These are phyloP conservation scores for Diachrysia chrysitis DNA, from an alignment of 2,888 invertebrate species.

Conservation along the genomic window DNA sequence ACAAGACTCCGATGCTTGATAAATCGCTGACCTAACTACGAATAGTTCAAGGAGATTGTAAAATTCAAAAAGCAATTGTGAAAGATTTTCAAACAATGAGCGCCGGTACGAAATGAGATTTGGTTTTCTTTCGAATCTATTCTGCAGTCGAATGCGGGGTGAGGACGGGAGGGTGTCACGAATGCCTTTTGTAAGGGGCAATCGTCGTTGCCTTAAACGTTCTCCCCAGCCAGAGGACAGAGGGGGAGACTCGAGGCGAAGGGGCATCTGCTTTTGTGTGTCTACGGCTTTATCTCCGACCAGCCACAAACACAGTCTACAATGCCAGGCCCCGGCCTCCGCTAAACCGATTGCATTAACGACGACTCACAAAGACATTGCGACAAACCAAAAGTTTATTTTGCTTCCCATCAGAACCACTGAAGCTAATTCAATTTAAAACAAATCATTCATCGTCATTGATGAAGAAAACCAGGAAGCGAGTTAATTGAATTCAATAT, in stretches of 20 bases:
- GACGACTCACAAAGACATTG: conserved; percentile 59
- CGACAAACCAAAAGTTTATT: conserved; percentile 59
- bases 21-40: conserved; percentile 55
- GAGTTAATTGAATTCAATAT: conserved; percentile 58
- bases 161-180: conserved; percentile 48
- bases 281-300: conserved; percentile 76
- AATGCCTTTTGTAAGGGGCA: conserved; percentile 81
- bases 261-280: conserved; percentile 78
- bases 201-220: conserved; percentile 81
- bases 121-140: conserved; percentile 81
- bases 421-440: conserved; percentile 53
- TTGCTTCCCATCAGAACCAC: conserved; percentile 35
- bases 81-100: conserved; percentile 81
- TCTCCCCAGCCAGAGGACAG: conserved; percentile 65
- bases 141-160: conserved; percentile 72
- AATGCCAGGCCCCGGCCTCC: conserved; percentile 62
- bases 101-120: conserved; percentile 78
- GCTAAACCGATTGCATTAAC: conserved; percentile 78
- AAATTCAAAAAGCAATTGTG: conserved; percentile 82
- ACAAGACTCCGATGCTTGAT: conserved; percentile 32
- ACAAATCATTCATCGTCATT: conserved; percentile 51
- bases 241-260: conserved; percentile 59
- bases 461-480: conserved; percentile 55
- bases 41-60: conserved; percentile 71
- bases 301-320: conserved; percentile 72